Conservation (phyloP, 2,797 vertebrate species). For the Miichthys miiuy region DNA sequence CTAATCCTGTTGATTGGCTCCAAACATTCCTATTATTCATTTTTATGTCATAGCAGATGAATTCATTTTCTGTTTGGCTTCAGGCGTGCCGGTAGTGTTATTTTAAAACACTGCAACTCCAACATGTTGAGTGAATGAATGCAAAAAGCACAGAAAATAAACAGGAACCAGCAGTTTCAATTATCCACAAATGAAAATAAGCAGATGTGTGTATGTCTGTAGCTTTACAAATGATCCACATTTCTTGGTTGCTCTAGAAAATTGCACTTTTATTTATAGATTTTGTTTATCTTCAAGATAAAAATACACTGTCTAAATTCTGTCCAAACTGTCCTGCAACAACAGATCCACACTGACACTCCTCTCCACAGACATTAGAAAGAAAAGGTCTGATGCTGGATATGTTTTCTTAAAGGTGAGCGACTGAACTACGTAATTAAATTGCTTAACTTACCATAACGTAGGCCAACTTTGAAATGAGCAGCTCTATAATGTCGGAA, state of each 20-base stretch:
- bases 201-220: neutral
- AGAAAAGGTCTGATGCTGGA: neutral
- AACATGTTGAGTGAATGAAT: neutral
- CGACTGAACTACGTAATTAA: neutral
- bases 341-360: neutral
- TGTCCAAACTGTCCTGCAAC: neutral
- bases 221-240: too few relatives aligned
- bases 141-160: neutral
- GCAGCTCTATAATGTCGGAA: neutral
- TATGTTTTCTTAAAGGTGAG: neutral
- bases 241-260: too few relatives aligned
- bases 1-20: too few relatives aligned
- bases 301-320: neutral
- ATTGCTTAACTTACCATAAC: neutral
- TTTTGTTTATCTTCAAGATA: neutral
- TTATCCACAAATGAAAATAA: neutral
- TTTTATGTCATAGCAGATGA: neutral
- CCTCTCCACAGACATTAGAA: neutral
- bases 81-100: neutral
- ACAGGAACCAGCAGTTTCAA: neutral
- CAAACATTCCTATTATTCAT: too few relatives aligned
- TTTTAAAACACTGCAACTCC: neutral
- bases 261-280: too few relatives aligned
- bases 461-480: neutral
- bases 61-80: neutral